Base-by-base conservation (phyloP, 2,888 invertebrate species). In the Agrochola macilenta region DNA sequence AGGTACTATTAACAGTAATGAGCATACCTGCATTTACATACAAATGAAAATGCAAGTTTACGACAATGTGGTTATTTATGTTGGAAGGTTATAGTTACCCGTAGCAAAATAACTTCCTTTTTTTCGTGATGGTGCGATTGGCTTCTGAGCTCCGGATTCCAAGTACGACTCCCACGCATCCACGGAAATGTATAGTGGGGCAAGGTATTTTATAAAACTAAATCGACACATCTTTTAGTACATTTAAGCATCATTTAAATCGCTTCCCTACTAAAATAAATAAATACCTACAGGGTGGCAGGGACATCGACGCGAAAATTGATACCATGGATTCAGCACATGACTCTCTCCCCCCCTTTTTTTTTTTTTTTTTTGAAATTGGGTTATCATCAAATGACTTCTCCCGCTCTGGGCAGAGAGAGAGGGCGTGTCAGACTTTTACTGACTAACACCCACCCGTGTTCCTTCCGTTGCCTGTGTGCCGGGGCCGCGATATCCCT, bases 1-100 rank as follows among this genome's bases (percentile, higher is more conserved):
- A 30, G 30, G 30, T 30, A 52, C 0, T 58, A 63, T 52, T 58
- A 46, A 58, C 68, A 35, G 23, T 79, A 46, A 69, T 58, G 58
- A 78, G 63, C 20, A 20, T 54, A 66, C 58, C 52, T 58, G 69
- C 35, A 80, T 80, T 83, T 60, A 58, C 69, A 83, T 83, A 39
- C 23, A 64, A 46, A 83, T 65, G 52, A 30, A 66, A 69, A 54
- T 78, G 52, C 58, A 78, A 11, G 26, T 52, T 52, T 43, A 35
- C 65, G 17, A 8, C 43, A 65, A 14, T 20, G 17, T 58, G 20
- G 35, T 78, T 39, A n/a, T 57, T 49, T 43, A 35, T 26, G 26
- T 14, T 46, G 11, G 20, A 35, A 35, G 35, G 5, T 26, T n/a
- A 43, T 65, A 26, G 39, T 79, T 49, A 26, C 35, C 39, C 39